Base-by-base conservation (phyloP, 2,113 vertebrate genomes). In the Cariama cristata region DNA sequence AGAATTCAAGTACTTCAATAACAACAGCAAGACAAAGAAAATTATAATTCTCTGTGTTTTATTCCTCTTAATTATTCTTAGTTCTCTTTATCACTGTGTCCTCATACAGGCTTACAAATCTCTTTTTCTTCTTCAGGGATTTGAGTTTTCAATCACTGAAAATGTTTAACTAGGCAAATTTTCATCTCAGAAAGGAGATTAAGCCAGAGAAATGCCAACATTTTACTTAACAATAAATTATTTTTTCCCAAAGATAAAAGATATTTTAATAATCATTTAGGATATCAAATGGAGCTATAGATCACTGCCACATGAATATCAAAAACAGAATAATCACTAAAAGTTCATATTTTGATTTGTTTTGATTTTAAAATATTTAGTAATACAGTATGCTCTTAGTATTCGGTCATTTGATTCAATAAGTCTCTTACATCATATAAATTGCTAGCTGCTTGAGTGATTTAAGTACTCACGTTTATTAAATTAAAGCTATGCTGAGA, bases 381-480 rank as follows among this genome's bases (percentile, higher is more conserved):
- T 59, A 74, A 33, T 47, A 42, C 8, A 42, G 3, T 23, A n/a
- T 55, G 26, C 1, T 69, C 6, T 33, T 73, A 49, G 17, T 30
- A 79, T 82, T 33, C 3, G 3, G 4, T 58, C 11, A 40, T 33
- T 84, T 44, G 3, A 33, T 66, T 58, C 1, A 0, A 1, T 64
- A 44, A 88, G 3, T 67, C 8, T 68, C 26, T 63, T 71, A 45
- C 5, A 66, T 52, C 16, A 52, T 45, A 20, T 17, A 79, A 21
- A 47, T 8, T 79, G 6, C 8, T 58, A 68, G 17, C 23, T 94
- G 4, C 32, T 62, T 22, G 32, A 67, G 4, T 68, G 69, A 59
- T 82, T 85, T 67, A 71, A 66, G 11, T 83, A 47, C 20, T 60
- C 40, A 55, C 7, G 1, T 79, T 49, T 85, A 62, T 45, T 88